A percentile compares a stretch with the other conserved stretches of the same genome.
Conservation (phyloP, 2,113 vertebrate species). For the Kryptolebias marmoratus region DNA sequence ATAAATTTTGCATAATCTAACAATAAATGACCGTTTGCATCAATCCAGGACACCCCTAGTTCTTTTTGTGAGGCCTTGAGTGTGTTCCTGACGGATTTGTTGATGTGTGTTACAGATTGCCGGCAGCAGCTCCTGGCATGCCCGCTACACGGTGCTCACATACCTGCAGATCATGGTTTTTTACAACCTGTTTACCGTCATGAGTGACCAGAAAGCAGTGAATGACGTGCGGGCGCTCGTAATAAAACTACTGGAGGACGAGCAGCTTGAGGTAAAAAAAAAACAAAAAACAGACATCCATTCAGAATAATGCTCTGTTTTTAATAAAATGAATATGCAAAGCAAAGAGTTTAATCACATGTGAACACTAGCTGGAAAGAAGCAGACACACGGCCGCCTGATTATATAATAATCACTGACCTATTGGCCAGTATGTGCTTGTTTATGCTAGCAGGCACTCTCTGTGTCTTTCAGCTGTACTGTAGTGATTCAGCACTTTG, state of each 20-base stretch:
- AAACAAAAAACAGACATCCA: constrained; percentile 1
- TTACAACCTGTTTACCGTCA: constrained; percentile 98
- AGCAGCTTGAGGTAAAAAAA: constrained; percentile 91
- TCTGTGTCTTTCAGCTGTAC: constrained; percentile 60
- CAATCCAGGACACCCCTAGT: background rate
- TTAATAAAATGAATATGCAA: background rate
- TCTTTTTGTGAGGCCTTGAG: background rate
- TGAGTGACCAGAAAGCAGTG: constrained; percentile 87
- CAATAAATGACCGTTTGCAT: too few relatives aligned
- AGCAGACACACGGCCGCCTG: constrained; percentile 9
- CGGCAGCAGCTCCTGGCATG: constrained; percentile 95
- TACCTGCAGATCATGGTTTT: constrained; percentile 99
- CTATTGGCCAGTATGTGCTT: constrained; percentile 31
- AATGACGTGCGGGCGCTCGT: constrained; percentile 87
- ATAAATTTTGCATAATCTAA: too few relatives aligned
- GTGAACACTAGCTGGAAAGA: background rate
- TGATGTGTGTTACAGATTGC: constrained; percentile 84
- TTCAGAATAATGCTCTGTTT: background rate
- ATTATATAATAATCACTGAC: constrained; percentile 29
- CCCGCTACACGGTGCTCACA: constrained; percentile 93
- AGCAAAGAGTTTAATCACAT: background rate
- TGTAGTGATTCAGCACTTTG: constrained; percentile 78
- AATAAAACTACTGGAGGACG: constrained; percentile 90
- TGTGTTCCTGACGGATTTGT: constrained; percentile 42
- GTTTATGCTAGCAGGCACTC: constrained; percentile 60